Evolutionary conservation across 64 coral and sea anemone species (phyloP).

Genomic region (Acropora tenuis): DNA sequence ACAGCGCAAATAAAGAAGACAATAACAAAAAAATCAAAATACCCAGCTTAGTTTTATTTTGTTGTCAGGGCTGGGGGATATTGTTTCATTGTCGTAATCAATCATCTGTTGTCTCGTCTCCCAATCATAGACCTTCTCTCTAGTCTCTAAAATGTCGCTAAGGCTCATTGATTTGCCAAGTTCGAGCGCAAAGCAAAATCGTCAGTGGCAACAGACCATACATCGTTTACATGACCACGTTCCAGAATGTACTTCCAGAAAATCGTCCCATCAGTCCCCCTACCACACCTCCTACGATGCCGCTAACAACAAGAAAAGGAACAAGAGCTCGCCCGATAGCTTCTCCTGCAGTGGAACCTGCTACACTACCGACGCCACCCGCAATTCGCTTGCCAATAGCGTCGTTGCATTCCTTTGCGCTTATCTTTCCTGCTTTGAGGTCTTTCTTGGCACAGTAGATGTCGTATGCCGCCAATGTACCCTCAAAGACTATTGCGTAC

Average conservation of each 20-base stretch:
- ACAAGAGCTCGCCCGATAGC: conserved; percentile 31
- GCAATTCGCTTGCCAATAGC: background rate
- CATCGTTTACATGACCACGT: too few species aligned
- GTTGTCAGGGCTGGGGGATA: too few species aligned
- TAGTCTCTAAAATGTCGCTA: too few species aligned
- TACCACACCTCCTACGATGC: background rate
- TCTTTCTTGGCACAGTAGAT: background rate
- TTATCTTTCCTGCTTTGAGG: background rate
- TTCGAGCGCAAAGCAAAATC: too few species aligned
- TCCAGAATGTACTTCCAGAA: background rate
- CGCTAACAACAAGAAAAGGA: conserved; percentile 42
- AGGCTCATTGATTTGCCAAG: too few species aligned
- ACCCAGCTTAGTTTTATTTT: too few species aligned
- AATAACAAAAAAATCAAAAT: too few species aligned
- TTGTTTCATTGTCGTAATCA: background rate
- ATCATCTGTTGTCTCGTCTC: background rate
- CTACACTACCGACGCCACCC: background rate
- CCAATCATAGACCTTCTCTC: too few species aligned
- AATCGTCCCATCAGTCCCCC: conserved; percentile 6
- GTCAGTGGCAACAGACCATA: too few species aligned
- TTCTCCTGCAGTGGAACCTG: background rate
- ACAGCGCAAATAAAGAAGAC: too few species aligned
- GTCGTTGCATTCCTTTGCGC: background rate
- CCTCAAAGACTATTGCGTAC: background rate
- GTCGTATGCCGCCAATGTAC: background rate